Percentiles rank a stretch among this genome's conserved stretches.
Conservation (phyloP, 1,140 invertebrate genomes). For the Amphibalanus amphitrite region DNA sequence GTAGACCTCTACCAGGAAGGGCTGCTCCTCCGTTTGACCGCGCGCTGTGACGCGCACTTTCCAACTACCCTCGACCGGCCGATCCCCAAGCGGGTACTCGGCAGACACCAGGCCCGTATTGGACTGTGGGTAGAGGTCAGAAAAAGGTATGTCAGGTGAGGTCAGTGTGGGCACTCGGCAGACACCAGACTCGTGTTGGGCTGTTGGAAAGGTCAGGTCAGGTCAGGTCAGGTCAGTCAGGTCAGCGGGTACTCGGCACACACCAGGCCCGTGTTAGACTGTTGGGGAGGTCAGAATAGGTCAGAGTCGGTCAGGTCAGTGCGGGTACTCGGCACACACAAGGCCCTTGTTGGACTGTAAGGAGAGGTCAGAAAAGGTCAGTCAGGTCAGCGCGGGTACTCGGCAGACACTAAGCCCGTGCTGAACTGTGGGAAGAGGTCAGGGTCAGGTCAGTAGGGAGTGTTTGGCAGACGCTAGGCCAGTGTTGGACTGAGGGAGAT, state of each 20-base stretch:
- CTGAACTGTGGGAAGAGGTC: conserved; percentile 42
- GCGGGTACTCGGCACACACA: too few relatives aligned
- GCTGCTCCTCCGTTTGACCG: conserved; percentile 65
- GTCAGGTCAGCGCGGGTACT: conserved; percentile 54
- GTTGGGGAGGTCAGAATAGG: conserved; percentile 20
- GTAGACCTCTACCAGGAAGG: conserved; percentile 81
- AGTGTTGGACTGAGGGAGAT: conserved; percentile 70
- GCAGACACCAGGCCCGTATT: conserved; percentile 80
- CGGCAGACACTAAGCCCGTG: conserved; percentile 66
- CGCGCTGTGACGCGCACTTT: conserved; percentile 71
- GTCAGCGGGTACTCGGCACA: conserved; percentile 70
- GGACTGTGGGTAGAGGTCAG: conserved; percentile 35
- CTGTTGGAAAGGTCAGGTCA: not conserved
- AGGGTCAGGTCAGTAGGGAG: not conserved
- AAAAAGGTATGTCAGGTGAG: conserved; percentile 12
- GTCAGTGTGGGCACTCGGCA: not conserved
- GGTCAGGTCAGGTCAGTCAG: not conserved
- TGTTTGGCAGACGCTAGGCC: conserved; percentile 46
- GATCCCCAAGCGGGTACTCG: conserved; percentile 73
- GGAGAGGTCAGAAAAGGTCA: not conserved
- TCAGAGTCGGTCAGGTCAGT: conserved; percentile 9
- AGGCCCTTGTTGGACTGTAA: not conserved
- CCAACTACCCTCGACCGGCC: conserved; percentile 84
- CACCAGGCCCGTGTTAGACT: conserved; percentile 77
- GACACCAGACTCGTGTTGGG: too few relatives aligned